phyloP scores from a whole-genome alignment of 92 coral and sea anemone genomes.

The Nematostella vectensis region DNA sequence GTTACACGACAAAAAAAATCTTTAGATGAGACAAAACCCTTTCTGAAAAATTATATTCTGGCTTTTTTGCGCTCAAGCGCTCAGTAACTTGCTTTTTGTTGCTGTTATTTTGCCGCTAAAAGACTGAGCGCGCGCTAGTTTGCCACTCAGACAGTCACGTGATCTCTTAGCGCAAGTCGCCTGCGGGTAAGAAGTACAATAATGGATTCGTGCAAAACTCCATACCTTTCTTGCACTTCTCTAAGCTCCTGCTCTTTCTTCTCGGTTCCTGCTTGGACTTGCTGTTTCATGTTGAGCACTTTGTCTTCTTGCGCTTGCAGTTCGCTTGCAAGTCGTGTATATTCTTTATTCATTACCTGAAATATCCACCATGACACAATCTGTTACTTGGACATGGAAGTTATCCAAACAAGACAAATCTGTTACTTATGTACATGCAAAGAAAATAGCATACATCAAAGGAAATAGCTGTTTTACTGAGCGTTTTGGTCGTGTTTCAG shows the following conservation, averaged over 20 bases:
- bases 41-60: neutral
- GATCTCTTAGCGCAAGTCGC: too few species aligned
- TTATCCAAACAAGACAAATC: neutral
- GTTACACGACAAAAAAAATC: neutral
- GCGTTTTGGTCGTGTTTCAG: too few species aligned
- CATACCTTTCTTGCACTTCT: conserved; percentile 53
- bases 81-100: too few species aligned
- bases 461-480: too few species aligned
- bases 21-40: too few species aligned
- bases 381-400: neutral
- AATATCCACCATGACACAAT: neutral
- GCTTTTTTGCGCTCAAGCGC: too few species aligned
- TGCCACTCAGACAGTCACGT: too few species aligned
- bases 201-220: neutral
- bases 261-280: conserved; percentile 40
- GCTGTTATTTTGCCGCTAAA: too few species aligned
- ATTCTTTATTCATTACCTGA: conserved; percentile 67
- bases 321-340: conserved; percentile 47
- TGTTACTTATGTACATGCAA: too few species aligned
- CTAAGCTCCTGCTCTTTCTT: conserved; percentile 41
- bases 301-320: conserved; percentile 39
- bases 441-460: too few species aligned
- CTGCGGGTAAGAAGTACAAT: too few species aligned
- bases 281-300: conserved; percentile 43
- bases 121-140: too few species aligned